Conservation (phyloP, 2,888 invertebrate species). For the Aphodius granarius region DNA sequence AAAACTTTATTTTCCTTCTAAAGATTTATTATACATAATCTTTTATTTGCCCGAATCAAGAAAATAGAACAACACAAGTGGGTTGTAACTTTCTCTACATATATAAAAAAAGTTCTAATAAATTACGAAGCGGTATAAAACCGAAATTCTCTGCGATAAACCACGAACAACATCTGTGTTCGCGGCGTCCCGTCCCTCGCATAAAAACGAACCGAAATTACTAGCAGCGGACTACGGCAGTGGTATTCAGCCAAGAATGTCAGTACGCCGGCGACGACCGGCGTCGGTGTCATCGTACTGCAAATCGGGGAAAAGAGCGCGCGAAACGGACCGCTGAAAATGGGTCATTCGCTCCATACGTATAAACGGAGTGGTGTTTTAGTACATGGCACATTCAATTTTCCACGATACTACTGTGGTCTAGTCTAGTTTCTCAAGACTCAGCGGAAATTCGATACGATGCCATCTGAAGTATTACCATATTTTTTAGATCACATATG, state of each 20-base stretch:
- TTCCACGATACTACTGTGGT: neutral
- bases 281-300: slow-evolving; percentile 6
- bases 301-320: neutral
- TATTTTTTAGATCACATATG: neutral
- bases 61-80: neutral
- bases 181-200: neutral
- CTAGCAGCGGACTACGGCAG: neutral
- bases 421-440: neutral
- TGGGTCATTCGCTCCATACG: neutral
- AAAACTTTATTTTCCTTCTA: too few species aligned
- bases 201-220: neutral
- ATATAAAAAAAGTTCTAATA: neutral
- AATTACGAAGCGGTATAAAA: neutral
- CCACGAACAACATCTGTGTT: neutral
- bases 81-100: neutral
- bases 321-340: neutral
- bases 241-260: slow-evolving; percentile 1
- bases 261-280: neutral
- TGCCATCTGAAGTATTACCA: neutral
- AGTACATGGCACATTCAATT: neutral
- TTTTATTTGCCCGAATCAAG: too few species aligned
- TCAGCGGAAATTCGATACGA: neutral
- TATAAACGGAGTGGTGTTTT: neutral
- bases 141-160: neutral
- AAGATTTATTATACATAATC: too few species aligned